These are phyloP conservation scores for Venustoraphidia nigricollis DNA, from an alignment of 2,888 invertebrate genomes.

Conservation along the genomic window DNA sequence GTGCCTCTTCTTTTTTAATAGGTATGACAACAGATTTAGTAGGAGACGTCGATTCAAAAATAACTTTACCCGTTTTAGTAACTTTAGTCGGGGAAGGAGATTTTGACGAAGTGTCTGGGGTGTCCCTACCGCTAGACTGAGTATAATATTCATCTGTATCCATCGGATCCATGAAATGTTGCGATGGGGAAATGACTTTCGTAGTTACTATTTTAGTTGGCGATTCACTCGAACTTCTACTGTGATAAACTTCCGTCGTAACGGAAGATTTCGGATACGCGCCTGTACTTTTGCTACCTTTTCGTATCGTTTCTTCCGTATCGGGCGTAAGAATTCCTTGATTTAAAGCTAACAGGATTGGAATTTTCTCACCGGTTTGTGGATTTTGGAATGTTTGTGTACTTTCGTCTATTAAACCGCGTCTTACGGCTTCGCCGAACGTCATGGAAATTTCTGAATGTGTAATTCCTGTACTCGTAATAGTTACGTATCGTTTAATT, in stretches of 20 bases:
- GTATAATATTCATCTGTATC: no score
- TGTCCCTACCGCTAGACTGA: no score
- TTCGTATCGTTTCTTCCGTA: slow-evolving; percentile 14
- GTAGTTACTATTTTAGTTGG: slow-evolving; percentile 26
- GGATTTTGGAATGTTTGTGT: slow-evolving; percentile 65
- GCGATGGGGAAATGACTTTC: slow-evolving; percentile 31
- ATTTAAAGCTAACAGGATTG: slow-evolving; percentile 62
- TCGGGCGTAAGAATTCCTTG: slow-evolving; percentile 55
- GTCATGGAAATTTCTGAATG: slow-evolving; percentile 43
- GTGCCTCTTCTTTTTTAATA: no score
- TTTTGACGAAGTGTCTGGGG: no score
- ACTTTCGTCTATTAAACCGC: slow-evolving; percentile 65
- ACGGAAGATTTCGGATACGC: slow-evolving; percentile 16
- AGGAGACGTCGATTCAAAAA: no score
- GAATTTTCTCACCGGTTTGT: slow-evolving; percentile 51
- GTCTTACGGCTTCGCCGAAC: slow-evolving; percentile 61
- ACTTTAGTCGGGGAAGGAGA: no score
- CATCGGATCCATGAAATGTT: slow-evolving; percentile 26
- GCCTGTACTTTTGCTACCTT: slow-evolving; percentile 12
- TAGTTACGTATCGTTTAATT: slow-evolving; percentile 66
- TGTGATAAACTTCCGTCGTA: slow-evolving; percentile 21
- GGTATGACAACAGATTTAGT: no score
- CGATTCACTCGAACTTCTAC: slow-evolving; percentile 28
- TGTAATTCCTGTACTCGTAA: slow-evolving; percentile 45
- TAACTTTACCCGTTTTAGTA: no score